A percentile compares a stretch with the other conserved stretches of the same genome.
phyloP scores from a whole-genome alignment of 2,888 invertebrate species.

The Cylindroiulus punctatus region DNA sequence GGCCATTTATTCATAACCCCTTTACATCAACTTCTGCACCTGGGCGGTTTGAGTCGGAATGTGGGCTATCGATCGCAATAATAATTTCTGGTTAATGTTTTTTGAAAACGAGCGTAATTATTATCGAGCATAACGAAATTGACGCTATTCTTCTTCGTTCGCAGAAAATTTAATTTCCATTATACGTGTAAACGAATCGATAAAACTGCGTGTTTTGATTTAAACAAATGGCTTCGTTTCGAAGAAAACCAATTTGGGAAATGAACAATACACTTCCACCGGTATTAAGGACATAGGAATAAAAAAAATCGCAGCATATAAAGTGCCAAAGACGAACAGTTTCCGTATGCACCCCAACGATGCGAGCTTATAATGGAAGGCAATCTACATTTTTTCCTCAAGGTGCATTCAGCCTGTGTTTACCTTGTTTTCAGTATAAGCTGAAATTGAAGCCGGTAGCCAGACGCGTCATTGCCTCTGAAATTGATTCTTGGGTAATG shows the following conservation, averaged over 20 bases:
- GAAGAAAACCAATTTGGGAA: slow-evolving; percentile 32
- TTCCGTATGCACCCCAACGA: background rate
- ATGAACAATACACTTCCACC: slow-evolving; percentile 35
- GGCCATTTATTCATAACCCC: background rate
- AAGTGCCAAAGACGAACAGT: background rate
- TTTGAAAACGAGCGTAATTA: slow-evolving; percentile 2
- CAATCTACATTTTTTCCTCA: background rate
- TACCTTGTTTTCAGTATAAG: background rate
- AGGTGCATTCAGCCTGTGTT: background rate
- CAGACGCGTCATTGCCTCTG: background rate
- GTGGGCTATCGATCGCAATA: background rate
- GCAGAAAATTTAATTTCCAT: slow-evolving; percentile 6
- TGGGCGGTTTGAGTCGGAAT: background rate
- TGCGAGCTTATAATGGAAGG: background rate
- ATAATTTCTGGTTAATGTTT: background rate
- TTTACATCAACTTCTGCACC: background rate
- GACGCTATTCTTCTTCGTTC: background rate
- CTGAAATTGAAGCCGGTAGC: background rate
- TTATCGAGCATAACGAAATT: background rate
- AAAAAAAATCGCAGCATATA: background rate
- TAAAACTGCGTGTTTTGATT: slow-evolving; percentile 39
- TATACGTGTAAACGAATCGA: slow-evolving; percentile 20
- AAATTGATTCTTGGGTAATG: slow-evolving; percentile 12
- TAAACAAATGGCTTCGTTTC: slow-evolving; percentile 45
- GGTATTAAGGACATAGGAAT: background rate